phyloP scores from a whole-genome alignment of 2,113 vertebrate species.

The Rhinogobius similis region DNA sequence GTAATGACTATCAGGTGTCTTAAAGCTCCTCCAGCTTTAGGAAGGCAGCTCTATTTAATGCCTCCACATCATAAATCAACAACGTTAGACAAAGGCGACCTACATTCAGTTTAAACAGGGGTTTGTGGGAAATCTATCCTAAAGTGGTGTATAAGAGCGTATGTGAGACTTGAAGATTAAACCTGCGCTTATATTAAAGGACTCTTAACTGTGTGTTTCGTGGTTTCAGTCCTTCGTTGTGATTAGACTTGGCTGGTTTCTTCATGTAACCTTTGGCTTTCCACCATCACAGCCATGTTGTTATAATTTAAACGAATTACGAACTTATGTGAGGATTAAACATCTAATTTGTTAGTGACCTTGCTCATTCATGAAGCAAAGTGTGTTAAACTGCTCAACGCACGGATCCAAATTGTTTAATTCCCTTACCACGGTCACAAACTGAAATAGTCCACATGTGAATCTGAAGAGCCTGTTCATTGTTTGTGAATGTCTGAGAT shows the following conservation, averaged over 20 bases:
- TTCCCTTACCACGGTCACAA: too few relatives aligned
- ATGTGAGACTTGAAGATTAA: not conserved
- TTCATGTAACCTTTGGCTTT: not conserved
- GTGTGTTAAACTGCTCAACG: too few relatives aligned
- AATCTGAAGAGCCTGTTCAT: too few relatives aligned
- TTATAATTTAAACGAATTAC: too few relatives aligned
- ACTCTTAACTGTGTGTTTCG: not conserved
- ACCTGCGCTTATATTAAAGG: not conserved
- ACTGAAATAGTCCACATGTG: too few relatives aligned
- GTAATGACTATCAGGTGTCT: constrained; percentile 9
- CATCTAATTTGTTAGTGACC: too few relatives aligned
- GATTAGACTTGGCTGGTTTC: not conserved
- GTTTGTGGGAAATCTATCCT: not conserved
- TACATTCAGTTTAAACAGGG: constrained; percentile 2
- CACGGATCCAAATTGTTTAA: too few relatives aligned
- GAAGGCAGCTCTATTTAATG: not conserved
- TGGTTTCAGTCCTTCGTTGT: not conserved
- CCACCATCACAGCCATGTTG: not conserved
- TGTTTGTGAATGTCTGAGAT: too few relatives aligned
- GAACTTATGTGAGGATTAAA: too few relatives aligned
- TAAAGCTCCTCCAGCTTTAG: not conserved
- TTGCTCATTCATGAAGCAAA: too few relatives aligned
- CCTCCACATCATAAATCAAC: constrained; percentile 5
- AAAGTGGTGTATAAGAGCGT: not conserved
- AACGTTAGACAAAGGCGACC: not conserved